Evolutionary conservation across 2,113 vertebrate genomes (phyloP).

Genomic region (Seriola aureovittata): DNA sequence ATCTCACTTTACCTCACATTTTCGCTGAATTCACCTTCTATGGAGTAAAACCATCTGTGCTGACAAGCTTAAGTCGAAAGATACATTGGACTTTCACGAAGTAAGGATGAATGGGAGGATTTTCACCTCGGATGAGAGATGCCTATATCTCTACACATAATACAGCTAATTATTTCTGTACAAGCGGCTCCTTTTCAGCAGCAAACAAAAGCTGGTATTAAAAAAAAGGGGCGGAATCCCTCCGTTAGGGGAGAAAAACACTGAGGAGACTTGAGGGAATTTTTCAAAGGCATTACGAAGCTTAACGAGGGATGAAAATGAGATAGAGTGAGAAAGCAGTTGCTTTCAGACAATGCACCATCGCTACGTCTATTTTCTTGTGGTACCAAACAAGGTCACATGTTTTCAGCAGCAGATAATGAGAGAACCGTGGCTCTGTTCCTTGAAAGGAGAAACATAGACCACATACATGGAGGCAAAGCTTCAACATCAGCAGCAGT

Average conservation of each 20-base stretch:
- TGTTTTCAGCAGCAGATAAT: conserved; percentile 68
- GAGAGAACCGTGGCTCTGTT: conserved; percentile 45
- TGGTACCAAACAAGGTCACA: conserved; percentile 67
- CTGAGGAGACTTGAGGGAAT: conserved; percentile 77
- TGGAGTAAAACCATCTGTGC: conserved; percentile 11
- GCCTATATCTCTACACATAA: conserved; percentile 64
- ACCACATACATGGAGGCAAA: conserved; percentile 47
- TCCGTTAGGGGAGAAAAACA: conserved; percentile 36
- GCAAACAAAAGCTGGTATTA: conserved; percentile 70
- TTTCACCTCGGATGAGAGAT: conserved; percentile 58
- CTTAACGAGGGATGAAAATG: conserved; percentile 72
- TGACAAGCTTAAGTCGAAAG: conserved; percentile 7
- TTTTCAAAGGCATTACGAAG: conserved; percentile 75
- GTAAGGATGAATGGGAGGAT: conserved; percentile 33
- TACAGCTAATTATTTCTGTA: conserved; percentile 75
- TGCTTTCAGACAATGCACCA: conserved; percentile 80
- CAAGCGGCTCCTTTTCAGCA: conserved; percentile 64
- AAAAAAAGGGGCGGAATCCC: conserved; percentile 52
- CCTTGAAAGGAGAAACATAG: conserved; percentile 40
- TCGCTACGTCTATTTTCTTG: conserved; percentile 71
- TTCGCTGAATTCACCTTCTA: not conserved
- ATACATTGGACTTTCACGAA: conserved; percentile 37
- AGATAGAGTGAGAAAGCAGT: conserved; percentile 80
- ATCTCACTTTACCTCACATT: not conserved
- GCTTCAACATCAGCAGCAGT: conserved; percentile 15